Evolutionary conservation across 2,888 invertebrate species (phyloP).

Genomic region (Cheilosia vulpina): DNA sequence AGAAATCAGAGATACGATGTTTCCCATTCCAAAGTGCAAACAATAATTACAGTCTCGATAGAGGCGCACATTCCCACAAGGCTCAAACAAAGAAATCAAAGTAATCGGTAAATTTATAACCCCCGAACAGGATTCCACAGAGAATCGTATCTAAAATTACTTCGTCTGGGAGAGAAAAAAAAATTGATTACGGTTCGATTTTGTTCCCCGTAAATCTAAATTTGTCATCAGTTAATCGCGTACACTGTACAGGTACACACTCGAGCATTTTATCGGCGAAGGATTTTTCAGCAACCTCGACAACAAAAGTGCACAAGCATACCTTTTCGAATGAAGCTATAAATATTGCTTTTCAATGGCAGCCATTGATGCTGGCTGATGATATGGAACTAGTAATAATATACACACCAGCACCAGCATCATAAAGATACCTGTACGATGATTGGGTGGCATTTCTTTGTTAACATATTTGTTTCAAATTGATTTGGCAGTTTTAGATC

Average conservation of each 20-base stretch:
- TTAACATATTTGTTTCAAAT: neutral
- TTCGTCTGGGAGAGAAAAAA: conserved; percentile 43
- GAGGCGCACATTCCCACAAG: neutral
- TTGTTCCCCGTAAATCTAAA: conserved; percentile 68
- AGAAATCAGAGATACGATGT: neutral
- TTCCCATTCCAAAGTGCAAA: neutral
- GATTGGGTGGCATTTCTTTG: neutral
- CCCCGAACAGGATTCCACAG: conserved; percentile 28
- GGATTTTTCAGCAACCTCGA: conserved; percentile 40
- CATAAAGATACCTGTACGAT: conserved; percentile 30
- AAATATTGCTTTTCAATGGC: conserved; percentile 63
- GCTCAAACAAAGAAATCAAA: conserved; percentile 38
- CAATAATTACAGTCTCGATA: conserved; percentile 38
- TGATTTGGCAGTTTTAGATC: too few species aligned
- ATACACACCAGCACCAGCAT: conserved; percentile 31
- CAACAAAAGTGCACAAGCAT: conserved; percentile 24
- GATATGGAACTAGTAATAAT: neutral
- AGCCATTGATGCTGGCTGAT: conserved; percentile 31
- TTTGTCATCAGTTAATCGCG: conserved; percentile 57
- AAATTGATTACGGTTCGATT: conserved; percentile 69
- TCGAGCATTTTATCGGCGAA: conserved; percentile 1
- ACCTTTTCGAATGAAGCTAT: conserved; percentile 55
- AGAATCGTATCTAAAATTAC: conserved; percentile 54
- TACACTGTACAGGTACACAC: neutral
- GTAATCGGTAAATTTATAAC: conserved; percentile 34